Percentiles rank a stretch among this genome's conserved stretches.
phyloP scores from a whole-genome alignment of 2,888 invertebrate genomes.

The Protonemura montana region DNA sequence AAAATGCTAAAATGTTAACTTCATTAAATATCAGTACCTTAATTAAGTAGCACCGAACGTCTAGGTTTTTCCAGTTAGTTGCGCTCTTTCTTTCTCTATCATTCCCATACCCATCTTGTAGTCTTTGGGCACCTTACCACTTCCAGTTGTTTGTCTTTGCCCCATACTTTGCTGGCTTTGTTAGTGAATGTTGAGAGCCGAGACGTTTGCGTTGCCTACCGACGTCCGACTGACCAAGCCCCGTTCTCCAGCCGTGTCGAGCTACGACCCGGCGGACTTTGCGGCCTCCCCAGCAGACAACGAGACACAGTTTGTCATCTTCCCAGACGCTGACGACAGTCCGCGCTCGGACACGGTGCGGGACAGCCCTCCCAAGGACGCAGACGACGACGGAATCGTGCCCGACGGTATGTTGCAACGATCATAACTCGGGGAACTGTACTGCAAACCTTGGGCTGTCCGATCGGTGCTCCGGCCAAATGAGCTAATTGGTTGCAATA shows the following conservation, averaged over 20 bases:
- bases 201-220: background rate
- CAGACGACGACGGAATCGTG: constrained; percentile 40
- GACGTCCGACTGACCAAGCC: background rate
- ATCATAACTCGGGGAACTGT: background rate
- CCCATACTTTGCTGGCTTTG: background rate
- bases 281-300: constrained; percentile 25
- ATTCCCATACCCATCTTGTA: too few species aligned
- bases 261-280: background rate
- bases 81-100: too few species aligned
- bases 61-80: too few species aligned
- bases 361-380: constrained; percentile 25
- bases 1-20: too few species aligned
- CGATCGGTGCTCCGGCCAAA: background rate
- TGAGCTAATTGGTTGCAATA: too few species aligned
- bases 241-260: background rate
- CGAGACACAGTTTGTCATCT: constrained; percentile 65
- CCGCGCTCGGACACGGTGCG: constrained; percentile 53
- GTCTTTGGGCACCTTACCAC: too few species aligned
- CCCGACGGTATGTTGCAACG: background rate
- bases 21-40: too few species aligned
- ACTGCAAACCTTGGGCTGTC: too few species aligned
- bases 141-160: too few species aligned
- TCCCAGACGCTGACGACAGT: constrained; percentile 64
- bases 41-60: too few species aligned
- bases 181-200: background rate